phyloP scores from a whole-genome alignment of 2,113 vertebrate species.

The Climacteris rufus region DNA sequence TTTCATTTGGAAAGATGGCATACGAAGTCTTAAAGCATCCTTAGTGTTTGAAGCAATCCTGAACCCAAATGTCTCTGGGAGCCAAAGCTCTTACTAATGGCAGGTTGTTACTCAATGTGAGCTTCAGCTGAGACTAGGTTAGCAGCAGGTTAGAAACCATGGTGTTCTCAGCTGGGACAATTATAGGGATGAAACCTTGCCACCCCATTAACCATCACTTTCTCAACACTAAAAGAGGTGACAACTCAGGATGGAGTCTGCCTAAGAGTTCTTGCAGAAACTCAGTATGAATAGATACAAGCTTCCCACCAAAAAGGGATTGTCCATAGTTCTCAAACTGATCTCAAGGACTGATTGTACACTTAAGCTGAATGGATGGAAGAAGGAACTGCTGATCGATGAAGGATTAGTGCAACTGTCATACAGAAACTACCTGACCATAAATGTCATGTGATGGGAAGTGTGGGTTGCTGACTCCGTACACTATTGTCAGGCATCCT shows the following conservation, averaged over 20 bases:
- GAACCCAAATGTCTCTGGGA: neutral
- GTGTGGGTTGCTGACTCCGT: neutral
- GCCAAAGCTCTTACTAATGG: neutral
- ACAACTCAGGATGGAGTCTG: neutral
- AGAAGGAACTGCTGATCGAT: neutral
- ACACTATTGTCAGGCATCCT: neutral
- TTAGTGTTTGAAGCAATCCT: neutral
- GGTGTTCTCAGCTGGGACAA: neutral
- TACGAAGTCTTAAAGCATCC: neutral
- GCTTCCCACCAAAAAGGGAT: neutral
- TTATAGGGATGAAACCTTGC: neutral
- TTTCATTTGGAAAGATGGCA: neutral
- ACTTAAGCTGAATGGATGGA: neutral
- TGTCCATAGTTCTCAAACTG: neutral
- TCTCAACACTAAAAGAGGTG: neutral
- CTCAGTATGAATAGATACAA: neutral
- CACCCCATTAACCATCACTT: neutral
- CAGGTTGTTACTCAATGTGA: neutral
- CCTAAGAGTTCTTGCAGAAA: neutral
- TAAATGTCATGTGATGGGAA: neutral
- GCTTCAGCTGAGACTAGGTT: neutral
- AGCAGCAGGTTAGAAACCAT: neutral
- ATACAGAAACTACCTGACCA: neutral
- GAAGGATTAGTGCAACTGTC: neutral
- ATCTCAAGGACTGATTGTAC: neutral